Evolutionary conservation across 2,113 vertebrate species (phyloP), one percentile per base, ranked within the genome.

Genomic region (Sylvicapra grimmia): DNA sequence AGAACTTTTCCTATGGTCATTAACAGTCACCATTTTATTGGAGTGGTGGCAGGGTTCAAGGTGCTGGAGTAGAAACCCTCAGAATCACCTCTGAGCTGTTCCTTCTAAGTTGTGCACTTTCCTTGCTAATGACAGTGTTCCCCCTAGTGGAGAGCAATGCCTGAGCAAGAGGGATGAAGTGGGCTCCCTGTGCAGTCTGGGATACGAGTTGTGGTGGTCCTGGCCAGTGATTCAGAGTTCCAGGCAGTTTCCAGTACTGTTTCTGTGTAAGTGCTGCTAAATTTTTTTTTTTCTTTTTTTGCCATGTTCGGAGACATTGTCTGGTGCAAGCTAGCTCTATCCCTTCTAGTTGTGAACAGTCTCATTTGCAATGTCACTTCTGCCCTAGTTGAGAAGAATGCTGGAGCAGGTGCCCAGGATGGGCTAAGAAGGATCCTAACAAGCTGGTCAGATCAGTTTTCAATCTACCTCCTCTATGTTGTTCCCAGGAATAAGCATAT

Each of bases 131-230:
- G 49, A 49, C 16, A 82, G 29, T 3, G 9, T 53, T 12, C 79
- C 29, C 16, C 31, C 18, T 53, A 21, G 29, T 51, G 16, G 8
- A 53, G 16, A 82, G 79, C 29, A 53, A 31, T 33, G 10, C 29
- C 9, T 53, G 49, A 82, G 18, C 47, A 51, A 53, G 29, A 82
- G 18, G 29, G 9, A 33, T 6, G 79, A 18, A 82, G 16, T 51
- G 29, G 5, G 8, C 0, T 0, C 5, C 16, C 9, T 21, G 16
- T 12, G 16, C 9, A 82, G 27, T 6, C 29, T 82, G 29, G 29
- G 49, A 31, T 82, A 53, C 1, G 8, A 19, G 16, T 5, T 53
- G 47, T 51, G 29, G 5, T 53, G 9, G 16, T 53, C 49, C 9
- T 82, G 47, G 47, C 29, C 18, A 51, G 29, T 47, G 5, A 51